Evolutionary conservation across 2,888 invertebrate species (phyloP), one percentile per base, ranked within the genome.

Genomic region (Yponomeuta evonymella): DNA sequence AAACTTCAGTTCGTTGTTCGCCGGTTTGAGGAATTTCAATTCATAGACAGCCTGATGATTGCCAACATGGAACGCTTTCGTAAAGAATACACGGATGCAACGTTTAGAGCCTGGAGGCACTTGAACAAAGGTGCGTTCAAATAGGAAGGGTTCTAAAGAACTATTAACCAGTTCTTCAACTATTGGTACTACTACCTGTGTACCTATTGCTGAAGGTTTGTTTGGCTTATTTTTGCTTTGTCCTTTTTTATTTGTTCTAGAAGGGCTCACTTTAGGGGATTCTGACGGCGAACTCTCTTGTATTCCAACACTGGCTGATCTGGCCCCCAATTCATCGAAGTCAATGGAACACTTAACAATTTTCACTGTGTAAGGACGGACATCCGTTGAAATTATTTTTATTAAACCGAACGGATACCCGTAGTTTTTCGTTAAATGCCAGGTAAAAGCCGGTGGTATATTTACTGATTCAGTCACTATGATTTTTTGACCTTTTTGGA

Each of bases 31-130:
- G 72, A 89, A 82, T 69, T 83, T 76, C 43, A 90, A 75, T 72
- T 86, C 82, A 73, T 86, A 91, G 71, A 78, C 83, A 71, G 77
- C 76, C 70, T 90, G 88, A 76, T 90, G 88, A 69, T 76, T 80
- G n/a, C 90, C 90, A 70, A 80, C 80, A 67, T 81, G 76, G 74
- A 86, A 85, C 33, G 78, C 75, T 80, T 87, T 86, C 11, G 79
- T 83, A 70, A 90, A 86, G 75, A 79, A 81, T 29, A 89, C 80
- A 36, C 78, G 74, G 51, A 86, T 78, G 11, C 74, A 75, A 15
- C 71, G 74, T 71, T 78, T 82, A 48, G 82, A 77, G 72, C 78
- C 73, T 3, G 85, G 81, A 67, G 70, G 23, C 62, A 89, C 71
- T 71, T 75, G 73, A 70, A 84, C 72, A 78, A 79, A 86, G 0